These are phyloP conservation scores for Clamator glandarius DNA, from an alignment of 2,797 vertebrate species.

Conservation along the genomic window DNA sequence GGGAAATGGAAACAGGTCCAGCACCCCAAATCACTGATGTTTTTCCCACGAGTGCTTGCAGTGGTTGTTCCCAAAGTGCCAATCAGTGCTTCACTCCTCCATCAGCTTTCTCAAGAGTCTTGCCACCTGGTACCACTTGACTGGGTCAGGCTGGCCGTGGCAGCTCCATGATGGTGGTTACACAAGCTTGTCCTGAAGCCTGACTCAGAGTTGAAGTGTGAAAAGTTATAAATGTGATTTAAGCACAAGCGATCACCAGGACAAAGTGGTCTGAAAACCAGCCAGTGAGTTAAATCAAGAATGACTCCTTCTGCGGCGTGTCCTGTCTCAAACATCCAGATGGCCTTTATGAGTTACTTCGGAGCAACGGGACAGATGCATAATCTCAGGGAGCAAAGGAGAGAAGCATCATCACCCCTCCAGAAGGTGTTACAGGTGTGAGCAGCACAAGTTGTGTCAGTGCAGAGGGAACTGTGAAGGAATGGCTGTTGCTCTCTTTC, in stretches of 20 bases:
- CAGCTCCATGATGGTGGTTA: not conserved
- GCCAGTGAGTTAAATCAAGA: not conserved
- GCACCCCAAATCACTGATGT: not conserved
- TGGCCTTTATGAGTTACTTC: not conserved
- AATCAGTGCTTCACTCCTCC: not conserved
- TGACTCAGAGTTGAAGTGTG: not conserved
- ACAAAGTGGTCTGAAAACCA: not conserved
- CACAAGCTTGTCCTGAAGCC: not conserved
- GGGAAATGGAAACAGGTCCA: not conserved
- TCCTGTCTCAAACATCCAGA: not conserved
- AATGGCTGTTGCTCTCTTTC: not conserved
- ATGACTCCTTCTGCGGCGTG: not conserved
- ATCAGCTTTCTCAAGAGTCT: not conserved
- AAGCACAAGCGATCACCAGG: not conserved
- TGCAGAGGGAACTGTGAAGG: not conserved
- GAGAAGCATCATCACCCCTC: not conserved
- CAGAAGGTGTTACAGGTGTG: not conserved
- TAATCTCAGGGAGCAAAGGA: not conserved
- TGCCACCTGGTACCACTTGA: not conserved
- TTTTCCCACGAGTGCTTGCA: not conserved
- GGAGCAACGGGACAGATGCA: not conserved
- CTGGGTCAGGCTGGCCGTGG: not conserved
- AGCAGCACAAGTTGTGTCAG: not conserved
- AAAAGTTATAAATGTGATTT: not conserved
- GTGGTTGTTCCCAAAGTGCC: not conserved